A percentile compares a stretch with the other conserved stretches of the same genome.
These are phyloP conservation scores for Benitochromis conjunctus DNA, from an alignment of 2,113 vertebrate species.

Conservation along the genomic window DNA sequence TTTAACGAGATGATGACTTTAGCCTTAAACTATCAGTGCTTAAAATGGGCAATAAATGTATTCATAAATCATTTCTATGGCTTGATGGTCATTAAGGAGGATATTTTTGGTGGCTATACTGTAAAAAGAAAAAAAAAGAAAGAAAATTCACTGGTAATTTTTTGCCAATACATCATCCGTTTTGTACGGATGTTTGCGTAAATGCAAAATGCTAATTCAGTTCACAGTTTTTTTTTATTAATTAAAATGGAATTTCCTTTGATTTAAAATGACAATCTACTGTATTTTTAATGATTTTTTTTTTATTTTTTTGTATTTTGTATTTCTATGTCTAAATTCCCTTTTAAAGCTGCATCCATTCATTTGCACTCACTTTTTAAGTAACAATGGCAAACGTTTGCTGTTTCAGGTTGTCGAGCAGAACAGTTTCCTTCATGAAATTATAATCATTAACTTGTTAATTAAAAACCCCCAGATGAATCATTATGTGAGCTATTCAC, in stretches of 20 bases:
- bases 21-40: not conserved
- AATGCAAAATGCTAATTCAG: not conserved
- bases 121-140: not conserved
- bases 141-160: not conserved
- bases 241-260: not conserved
- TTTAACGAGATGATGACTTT: not conserved
- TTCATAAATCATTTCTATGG: not conserved
- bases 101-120: not conserved
- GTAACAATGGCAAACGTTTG: not conserved
- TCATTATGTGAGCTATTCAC: not conserved
- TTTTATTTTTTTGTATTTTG: not conserved
- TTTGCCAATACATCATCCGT: rapidly evolving
- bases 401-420: not conserved
- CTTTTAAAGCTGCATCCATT: rapidly evolving
- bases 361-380: not conserved
- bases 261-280: rapidly evolving
- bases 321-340: not conserved
- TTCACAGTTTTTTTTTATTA: not conserved
- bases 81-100: not conserved
- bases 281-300: not conserved
- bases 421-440: not conserved
- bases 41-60: not conserved
- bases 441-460: not conserved
- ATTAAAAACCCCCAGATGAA: not conserved
- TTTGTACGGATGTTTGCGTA: not conserved